Conservation (phyloP, 1,140 invertebrate species). For the Drosophila parabipectinata region DNA sequence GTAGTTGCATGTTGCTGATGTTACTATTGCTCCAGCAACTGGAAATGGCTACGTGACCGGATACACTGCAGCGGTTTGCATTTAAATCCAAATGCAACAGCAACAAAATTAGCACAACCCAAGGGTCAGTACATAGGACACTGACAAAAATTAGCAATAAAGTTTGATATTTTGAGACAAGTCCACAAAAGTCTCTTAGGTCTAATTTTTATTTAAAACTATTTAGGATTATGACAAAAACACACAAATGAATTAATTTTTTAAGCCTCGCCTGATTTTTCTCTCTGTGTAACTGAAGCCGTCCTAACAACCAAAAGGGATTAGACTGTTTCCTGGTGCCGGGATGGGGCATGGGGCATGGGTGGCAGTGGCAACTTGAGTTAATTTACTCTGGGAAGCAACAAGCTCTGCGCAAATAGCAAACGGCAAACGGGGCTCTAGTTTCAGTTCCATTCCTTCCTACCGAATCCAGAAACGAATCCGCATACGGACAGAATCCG, state of each 20-base stretch:
- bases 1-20: conserved; percentile 12
- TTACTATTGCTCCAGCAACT: conserved; percentile 45
- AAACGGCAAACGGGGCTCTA: conserved; percentile 56
- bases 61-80: conserved; percentile 73
- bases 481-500: conserved; percentile 3
- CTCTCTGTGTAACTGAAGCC: not conserved
- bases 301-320: conserved; percentile 12
- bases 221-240: not conserved
- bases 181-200: not conserved
- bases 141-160: not conserved
- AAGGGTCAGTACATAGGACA: conserved; percentile 34
- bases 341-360: conserved; percentile 3
- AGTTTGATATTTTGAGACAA: not conserved
- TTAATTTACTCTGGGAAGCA: conserved; percentile 73
- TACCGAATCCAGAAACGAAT: conserved; percentile 5
- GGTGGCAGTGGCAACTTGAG: conserved; percentile 48
- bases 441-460: conserved; percentile 9
- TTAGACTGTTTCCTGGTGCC: not conserved
- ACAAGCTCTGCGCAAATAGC: conserved; percentile 72
- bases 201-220: not conserved
- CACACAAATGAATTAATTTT: too few relatives aligned
- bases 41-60: conserved; percentile 79
- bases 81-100: conserved; percentile 73
- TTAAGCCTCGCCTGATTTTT: not conserved
- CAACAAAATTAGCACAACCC: conserved; percentile 79